Evolutionary conservation across 2,113 vertebrate species (phyloP), one percentile per base, ranked within the genome.

Genomic region (Eublepharis macularius): DNA sequence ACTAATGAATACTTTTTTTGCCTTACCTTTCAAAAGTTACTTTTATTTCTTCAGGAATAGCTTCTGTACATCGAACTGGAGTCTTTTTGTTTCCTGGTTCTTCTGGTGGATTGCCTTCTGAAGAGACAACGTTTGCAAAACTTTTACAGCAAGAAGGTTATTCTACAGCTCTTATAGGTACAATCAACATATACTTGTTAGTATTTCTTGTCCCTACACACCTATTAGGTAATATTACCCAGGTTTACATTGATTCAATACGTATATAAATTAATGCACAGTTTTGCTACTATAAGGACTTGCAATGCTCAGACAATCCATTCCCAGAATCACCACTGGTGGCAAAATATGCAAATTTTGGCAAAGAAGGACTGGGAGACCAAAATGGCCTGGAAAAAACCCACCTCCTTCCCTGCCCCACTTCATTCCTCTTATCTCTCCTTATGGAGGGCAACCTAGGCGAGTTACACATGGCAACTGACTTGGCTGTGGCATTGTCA

Each of bases 31-130:
- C 8, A 12, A 34, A 87, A 19, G 92, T 49, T 79, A 70, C 85
- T 92, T 88, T 84, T 13, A 76, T 91, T 29, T 49, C 4, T 89
- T 88, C 88, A 97, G 97, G 97, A 69, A 95, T 97, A 95, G 93
- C 95, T 2, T 85, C 95, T 8, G 54, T 74, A 24, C 84, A 87
- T 21, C 75, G 54, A 2, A 0, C 93, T 16, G 96, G 96, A 8
- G 95, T 96, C 9, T 96, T 93, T 89, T 12, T 97, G 69, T 96
- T 97, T 95, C 86, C 95, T 2, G 96, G 96, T 32, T 96, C 94
- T 3, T 98, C 98, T 3, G 98, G 98, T 13, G 98, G 98, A 49
- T 97, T 99, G 51, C 97, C 98, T 34, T 80, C 83, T 34, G 92
- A 92, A 29, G 98, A 99, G 95, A 74, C 97, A 16, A 98, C 97